Evolutionary conservation across 2,113 vertebrate species (phyloP), one percentile per base, ranked within the genome.

Genomic region (Rissa tridactyla): DNA sequence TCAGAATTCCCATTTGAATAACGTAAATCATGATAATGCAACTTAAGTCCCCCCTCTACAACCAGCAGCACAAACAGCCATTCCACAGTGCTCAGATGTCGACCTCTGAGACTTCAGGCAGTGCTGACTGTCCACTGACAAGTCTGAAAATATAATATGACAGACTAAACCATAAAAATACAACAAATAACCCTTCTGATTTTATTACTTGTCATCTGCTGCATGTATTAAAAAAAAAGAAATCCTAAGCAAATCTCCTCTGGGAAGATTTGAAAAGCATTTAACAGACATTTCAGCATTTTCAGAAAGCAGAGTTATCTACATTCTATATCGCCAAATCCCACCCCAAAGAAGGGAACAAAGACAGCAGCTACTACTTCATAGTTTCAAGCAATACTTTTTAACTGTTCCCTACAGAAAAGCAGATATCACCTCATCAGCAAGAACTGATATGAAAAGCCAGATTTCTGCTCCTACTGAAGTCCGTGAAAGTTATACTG

Each of bases 201-300:
- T 94, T 96, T 91, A 95, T 90, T 93, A 88, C 82, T 68, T 96
- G 64, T 91, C 96, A 90, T 77, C 75, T 91, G 69, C 40, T 42
- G 6, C 58, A 57, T 15, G 12, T 36, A 94, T 72, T 87, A 17
- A 82, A 88, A 84, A 61, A 91, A 87, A 72, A 72, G 60, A 83
- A 58, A 57, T n/a, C 38, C 65, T 36, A 90, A 58, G 84, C 72
- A 92, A 91, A 91, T 75, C 71, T 96, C 93, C 85, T 94, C 54
- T 54, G 86, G 71, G 89, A 96, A 40, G 60, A 89, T 91, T 66
- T 83, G 96, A 77, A 91, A 83, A 92, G 89, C 86, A 94, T 91
- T 94, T 95, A 87, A 84, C 70, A 90, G 92, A 77, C 79, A 46
- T 54, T 68, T 89, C 81, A n/a, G 23, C 49, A 54, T 27, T 88